These are phyloP conservation scores for Xanthia icteritia DNA, from an alignment of 2,888 invertebrate genomes.

Conservation along the genomic window DNA sequence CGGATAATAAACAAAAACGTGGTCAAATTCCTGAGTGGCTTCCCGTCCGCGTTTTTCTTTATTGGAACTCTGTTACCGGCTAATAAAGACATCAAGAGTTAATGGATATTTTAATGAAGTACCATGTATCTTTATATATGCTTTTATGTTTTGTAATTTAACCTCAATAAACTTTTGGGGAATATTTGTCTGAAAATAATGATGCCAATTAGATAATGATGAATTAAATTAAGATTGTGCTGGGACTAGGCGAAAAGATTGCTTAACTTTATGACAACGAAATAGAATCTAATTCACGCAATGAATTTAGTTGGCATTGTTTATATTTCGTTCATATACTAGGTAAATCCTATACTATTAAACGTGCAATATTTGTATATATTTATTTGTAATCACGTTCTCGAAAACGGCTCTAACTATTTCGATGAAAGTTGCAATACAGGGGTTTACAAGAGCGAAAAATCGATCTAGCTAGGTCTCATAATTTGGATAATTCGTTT, in stretches of 20 bases:
- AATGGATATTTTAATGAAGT: slow-evolving; percentile 47
- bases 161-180: slow-evolving; percentile 18
- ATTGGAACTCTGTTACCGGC: slow-evolving; percentile 20
- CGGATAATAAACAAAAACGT: slow-evolving; percentile 40
- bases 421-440: too few species aligned
- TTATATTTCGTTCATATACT: too few species aligned
- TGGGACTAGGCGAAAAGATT: neutral
- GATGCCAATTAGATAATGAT: neutral
- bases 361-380: too few species aligned
- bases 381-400: too few species aligned
- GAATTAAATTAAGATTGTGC: neutral
- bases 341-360: too few species aligned
- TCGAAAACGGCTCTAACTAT: too few species aligned
- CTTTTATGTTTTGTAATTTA: slow-evolving; percentile 34
- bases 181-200: slow-evolving; percentile 1
- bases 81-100: slow-evolving; percentile 24
- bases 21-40: slow-evolving; percentile 30
- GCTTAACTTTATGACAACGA: neutral
- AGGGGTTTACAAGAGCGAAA: too few species aligned
- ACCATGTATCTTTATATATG: slow-evolving; percentile 18
- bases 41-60: slow-evolving; percentile 30
- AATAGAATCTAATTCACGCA: too few species aligned
- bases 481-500: too few species aligned
- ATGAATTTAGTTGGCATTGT: too few species aligned
- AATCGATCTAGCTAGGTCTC: too few species aligned